Evolutionary conservation across 2,888 invertebrate genomes (phyloP), one percentile per base, ranked within the genome.

Genomic region (Nomada fabriciana): DNA sequence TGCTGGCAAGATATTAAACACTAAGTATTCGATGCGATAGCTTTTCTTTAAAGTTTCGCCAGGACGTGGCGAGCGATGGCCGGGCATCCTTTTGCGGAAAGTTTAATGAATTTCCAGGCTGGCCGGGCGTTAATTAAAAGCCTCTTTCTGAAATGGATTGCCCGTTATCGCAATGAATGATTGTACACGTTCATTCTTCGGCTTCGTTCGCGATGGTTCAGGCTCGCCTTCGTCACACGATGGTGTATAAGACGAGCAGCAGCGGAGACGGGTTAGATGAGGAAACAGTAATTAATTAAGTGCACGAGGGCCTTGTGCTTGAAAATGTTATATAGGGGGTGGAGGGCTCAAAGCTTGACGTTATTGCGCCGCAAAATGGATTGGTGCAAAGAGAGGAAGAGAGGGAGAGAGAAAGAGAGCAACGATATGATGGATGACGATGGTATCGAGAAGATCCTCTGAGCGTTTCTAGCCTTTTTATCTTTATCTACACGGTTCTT

Each of bases 281-380:
- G 53, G 61, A 72, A 72, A 75, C 77, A 79, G 83, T 91, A 90
- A 91, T 91, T 91, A 91, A 91, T 91, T 91, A 91, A 90, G 89
- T 89, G 89, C 77, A 87, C 86, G 84, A 80, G 74, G 23, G 76
- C 70, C 81, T 83, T 78, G 88, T 86, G 84, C 82, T 86, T 84
- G 87, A 87, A 90, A 90, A 90, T 86, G 87, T 89, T 85, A 80
- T 83, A 15, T 36, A 36, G 36, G 7, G 36, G 36, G 36, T 7
- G 83, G 57, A 59, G 73, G 75, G 82, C 84, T 78, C 63, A 74
- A 80, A 83, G 84, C 76, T 83, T 70, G 82, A 82, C 88, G 86
- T 87, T 89, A 89, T 89, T 90, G 88, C 86, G 65, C 81, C 77
- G 82, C 86, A 76, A 80, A 89, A 89, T 85, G 85, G 86, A 88